Evolutionary conservation across 2,888 invertebrate genomes (phyloP), one percentile per base, ranked within the genome.

Genomic region (Clepsis dumicolana): DNA sequence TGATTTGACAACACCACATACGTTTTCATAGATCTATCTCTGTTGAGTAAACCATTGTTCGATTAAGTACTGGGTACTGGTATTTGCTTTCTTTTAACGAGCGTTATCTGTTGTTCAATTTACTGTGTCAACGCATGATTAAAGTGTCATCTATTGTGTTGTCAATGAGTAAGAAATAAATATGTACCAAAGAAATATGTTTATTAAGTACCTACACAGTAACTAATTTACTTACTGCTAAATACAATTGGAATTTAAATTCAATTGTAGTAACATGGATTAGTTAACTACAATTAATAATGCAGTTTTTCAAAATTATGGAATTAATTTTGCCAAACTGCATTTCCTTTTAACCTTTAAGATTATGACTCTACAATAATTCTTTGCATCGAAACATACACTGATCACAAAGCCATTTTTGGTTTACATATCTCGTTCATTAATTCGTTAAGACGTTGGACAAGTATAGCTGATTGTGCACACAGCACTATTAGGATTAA

Each of bases 391-490:
- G 2, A 25, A 1, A 10, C 24, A 41, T 21, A 32, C 4, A 24
- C 4, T 32, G 21, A 16, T 57, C 57, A 21, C 57, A 12, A 14
- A 14, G 57, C 57, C 24, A 10, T 3, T 38, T 38, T 35, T 5
- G 35, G 44, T 44, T 16, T 44, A n/a, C 44, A 7, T n/a, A n/a
- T 52, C 1, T 14, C 27, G 3, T 3, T 27, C n/a, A 27, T 7
- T 7, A 7, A 32, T 57, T 41, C 14, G 16, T 57, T 64, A 68
- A 32, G 63, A 59, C 2, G 63, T 68, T 14, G 67, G 52, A 61
- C 81, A 80, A 35, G 65, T 75, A 53, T 86, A 87, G 27, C 24
- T 71, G 1, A 78, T 72, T 21, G 85, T 86, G 73, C 87, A 88
- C 50, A 75, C 62, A 53, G 75, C 71, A 4, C 74, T 71, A 2